A percentile compares a stretch with the other conserved stretches of the same genome.
These are phyloP conservation scores for Oryzias dopingdopingensis DNA, from an alignment of 2,797 vertebrate species.

Conservation along the genomic window DNA sequence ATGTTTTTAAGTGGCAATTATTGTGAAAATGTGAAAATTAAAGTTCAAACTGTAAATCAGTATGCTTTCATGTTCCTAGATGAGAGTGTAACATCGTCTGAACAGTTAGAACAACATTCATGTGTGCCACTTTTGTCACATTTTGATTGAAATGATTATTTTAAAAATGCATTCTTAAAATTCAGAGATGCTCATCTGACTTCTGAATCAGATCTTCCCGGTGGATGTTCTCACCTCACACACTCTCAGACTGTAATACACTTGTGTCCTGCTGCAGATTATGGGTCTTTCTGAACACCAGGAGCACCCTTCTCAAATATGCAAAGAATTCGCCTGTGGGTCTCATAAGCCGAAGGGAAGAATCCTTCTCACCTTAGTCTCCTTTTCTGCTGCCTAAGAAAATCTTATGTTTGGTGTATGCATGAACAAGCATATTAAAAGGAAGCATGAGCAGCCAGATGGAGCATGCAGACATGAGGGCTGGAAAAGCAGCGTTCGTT, in stretches of 20 bases:
- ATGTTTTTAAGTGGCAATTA: too few species aligned
- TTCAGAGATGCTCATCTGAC: conserved; percentile 19
- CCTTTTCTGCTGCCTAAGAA: conserved; percentile 19
- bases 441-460: conserved; percentile 26
- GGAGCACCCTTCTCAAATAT: conserved; percentile 50
- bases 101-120: too few species aligned
- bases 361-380: conserved; percentile 30
- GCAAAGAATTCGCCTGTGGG: conserved; percentile 48
- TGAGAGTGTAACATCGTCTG: too few species aligned
- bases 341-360: conserved; percentile 28
- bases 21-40: too few species aligned
- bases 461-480: conserved; percentile 12
- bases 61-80: too few species aligned
- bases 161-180: neutral
- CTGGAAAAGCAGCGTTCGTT: conserved; percentile 7
- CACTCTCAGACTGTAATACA: conserved; percentile 4
- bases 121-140: too few species aligned
- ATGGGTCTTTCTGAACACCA: conserved; percentile 45
- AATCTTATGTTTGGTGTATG: conserved; percentile 36
- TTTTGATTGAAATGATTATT: too few species aligned
- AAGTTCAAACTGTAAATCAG: too few species aligned
- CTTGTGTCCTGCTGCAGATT: conserved; percentile 26
- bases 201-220: conserved; percentile 34
- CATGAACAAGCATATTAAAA: conserved; percentile 26
- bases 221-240: conserved; percentile 43